Base-by-base conservation (phyloP, 2,888 invertebrate genomes). In the Branchipolynoe longqiensis region DNA sequence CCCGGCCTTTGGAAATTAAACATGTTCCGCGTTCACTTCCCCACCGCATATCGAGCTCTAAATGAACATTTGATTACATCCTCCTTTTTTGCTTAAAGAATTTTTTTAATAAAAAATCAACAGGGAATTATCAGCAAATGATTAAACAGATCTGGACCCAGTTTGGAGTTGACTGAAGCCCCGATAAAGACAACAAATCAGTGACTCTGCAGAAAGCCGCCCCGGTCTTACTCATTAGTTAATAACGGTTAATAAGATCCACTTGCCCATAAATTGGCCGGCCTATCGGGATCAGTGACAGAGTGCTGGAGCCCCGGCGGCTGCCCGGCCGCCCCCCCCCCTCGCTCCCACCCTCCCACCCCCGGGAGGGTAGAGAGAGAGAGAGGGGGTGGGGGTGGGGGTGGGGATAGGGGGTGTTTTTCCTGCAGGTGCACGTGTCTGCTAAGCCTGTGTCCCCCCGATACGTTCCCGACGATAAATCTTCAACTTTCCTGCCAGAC, bases 401-500 rank as follows among this genome's bases (percentile, higher is more conserved):
- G 38, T 69, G 38, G 69, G 38, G 69, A 38, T 33, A 69, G 69
- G 69, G 69, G 69, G 69, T 69, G 69, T 69, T 69, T 69, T 78
- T 78, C 28, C 78, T 78, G 78, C 78, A 78, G 78, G 78, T 78
- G 78, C 78, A 78, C 78, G 78, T 78, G 78, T 41, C 54, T n/a
- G 78, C 54, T 78, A 54, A 54, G 78, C 78, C 78, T 78, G 78
- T 54, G 54, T 28, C 78, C 78, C 78, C 48, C 78, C 33, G 78
- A 78, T 78, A 78, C 48, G 78, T 78, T 54, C 54, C 48, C 48
- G 12, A 8, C 78, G 31, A 78, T 78, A 78, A 78, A 78, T 78
- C 78, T 78, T 78, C 78, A 54, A 78, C 78, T 78, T 78, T 78
- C 78, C 78, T 78, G 78, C 78, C 78, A 78, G 48, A 41, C 78